These are phyloP conservation scores for Drosophila greeni DNA, from an alignment of 2,888 invertebrate genomes.

Conservation along the genomic window DNA sequence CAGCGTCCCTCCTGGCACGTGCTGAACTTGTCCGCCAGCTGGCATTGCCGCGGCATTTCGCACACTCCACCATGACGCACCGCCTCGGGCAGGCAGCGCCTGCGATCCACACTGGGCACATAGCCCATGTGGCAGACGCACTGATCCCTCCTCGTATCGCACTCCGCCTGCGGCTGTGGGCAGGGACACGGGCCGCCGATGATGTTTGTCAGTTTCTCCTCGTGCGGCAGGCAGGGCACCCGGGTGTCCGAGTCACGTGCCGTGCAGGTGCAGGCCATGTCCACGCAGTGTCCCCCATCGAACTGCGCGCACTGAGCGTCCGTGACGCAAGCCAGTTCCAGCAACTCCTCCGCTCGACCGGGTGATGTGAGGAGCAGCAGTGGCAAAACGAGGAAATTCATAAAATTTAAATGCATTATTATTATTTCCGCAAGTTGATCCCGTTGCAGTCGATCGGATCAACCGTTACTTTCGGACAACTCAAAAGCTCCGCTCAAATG, in stretches of 20 bases:
- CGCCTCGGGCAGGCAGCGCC: slow-evolving; percentile 68
- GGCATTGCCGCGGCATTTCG: slow-evolving; percentile 71
- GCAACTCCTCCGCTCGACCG: slow-evolving; percentile 11
- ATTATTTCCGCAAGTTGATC: neutral
- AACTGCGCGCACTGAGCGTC: slow-evolving; percentile 63
- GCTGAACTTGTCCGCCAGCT: slow-evolving; percentile 60
- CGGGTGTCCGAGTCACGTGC: slow-evolving; percentile 36
- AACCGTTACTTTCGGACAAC: slow-evolving; percentile 15
- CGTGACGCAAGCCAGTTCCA: slow-evolving; percentile 62
- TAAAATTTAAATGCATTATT: neutral
- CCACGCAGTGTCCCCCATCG: slow-evolving; percentile 54
- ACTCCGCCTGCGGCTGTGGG: slow-evolving; percentile 60
- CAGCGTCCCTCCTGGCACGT: slow-evolving; percentile 61
- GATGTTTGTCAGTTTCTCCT: slow-evolving; percentile 67
- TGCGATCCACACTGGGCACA: slow-evolving; percentile 69
- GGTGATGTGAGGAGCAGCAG: neutral
- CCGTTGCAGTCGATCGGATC: neutral
- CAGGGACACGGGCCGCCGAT: slow-evolving; percentile 76
- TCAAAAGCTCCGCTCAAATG: slow-evolving; percentile 13
- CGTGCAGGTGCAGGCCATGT: slow-evolving; percentile 62
- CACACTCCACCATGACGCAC: slow-evolving; percentile 62
- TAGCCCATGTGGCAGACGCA: slow-evolving; percentile 66
- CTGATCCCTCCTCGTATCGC: slow-evolving; percentile 55
- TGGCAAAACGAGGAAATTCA: neutral
- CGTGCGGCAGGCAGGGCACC: slow-evolving; percentile 66